Evolutionary conservation across 1,140 invertebrate genomes (phyloP).

Genomic region (Caerostris extrusa): DNA sequence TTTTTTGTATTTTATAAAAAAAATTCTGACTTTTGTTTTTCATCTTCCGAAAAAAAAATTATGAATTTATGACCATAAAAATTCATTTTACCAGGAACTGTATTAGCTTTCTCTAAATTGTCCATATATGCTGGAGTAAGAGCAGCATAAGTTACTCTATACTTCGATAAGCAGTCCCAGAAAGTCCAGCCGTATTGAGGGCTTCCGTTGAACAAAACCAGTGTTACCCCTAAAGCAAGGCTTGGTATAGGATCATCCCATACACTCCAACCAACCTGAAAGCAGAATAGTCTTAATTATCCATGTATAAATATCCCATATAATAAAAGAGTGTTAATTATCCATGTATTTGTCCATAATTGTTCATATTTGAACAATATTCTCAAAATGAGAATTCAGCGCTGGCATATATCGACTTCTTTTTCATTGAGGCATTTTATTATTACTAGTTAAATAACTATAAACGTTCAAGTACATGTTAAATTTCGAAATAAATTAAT

Average conservation of each 20-base stretch:
- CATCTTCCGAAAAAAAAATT: neutral
- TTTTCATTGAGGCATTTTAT: too few relatives aligned
- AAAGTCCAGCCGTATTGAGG: neutral
- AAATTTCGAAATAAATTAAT: too few relatives aligned
- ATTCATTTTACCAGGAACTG: neutral
- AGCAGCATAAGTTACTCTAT: slow-evolving; percentile 32
- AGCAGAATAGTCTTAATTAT: neutral
- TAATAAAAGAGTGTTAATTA: too few relatives aligned
- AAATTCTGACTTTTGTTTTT: neutral
- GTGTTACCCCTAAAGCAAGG: slow-evolving; percentile 2
- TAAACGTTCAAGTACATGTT: too few relatives aligned
- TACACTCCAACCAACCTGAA: slow-evolving; percentile 40
- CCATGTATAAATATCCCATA: too few relatives aligned
- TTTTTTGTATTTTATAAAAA: too few relatives aligned
- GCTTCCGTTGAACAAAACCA: slow-evolving; percentile 15
- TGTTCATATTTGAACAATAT: too few relatives aligned
- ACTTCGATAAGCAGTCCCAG: neutral
- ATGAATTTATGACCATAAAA: neutral
- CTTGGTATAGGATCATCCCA: slow-evolving; percentile 34
- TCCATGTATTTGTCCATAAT: too few relatives aligned
- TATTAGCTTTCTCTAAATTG: neutral
- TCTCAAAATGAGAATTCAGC: too few relatives aligned
- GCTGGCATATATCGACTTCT: too few relatives aligned
- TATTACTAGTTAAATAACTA: too few relatives aligned
- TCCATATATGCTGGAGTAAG: neutral